Evolutionary conservation across 2,888 invertebrate species (phyloP).

Genomic region (Octonoba sinensis): DNA sequence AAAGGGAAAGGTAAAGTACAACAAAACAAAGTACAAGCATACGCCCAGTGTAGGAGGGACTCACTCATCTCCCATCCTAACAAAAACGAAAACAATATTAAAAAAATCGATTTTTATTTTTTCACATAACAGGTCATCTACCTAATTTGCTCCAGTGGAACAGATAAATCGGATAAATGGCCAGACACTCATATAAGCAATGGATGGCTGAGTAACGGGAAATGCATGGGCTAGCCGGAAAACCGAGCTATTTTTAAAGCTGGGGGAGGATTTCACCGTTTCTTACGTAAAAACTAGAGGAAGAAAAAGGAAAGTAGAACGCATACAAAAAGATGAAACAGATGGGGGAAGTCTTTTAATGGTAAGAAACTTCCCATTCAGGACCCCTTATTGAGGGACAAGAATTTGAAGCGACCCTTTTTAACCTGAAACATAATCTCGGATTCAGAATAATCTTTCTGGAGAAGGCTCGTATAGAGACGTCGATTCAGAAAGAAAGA

Average conservation of each 20-base stretch:
- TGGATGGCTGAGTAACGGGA: constrained; percentile 15
- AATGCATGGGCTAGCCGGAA: constrained; percentile 25
- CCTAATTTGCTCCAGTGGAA: constrained; percentile 42
- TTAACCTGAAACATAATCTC: too few species aligned
- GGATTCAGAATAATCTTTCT: too few species aligned
- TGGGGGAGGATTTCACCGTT: constrained; percentile 38
- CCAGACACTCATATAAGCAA: constrained; percentile 12
- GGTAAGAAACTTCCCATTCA: too few species aligned
- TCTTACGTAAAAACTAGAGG: constrained; percentile 14
- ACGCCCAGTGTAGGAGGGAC: too few species aligned
- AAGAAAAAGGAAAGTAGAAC: constrained; percentile 4
- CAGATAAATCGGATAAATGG: constrained; percentile 17
- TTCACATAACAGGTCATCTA: constrained; percentile 40
- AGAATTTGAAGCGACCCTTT: too few species aligned
- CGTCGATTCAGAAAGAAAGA: too few species aligned
- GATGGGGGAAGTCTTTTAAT: too few species aligned
- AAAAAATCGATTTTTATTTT: background rate
- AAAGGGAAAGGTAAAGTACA: background rate
- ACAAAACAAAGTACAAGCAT: too few species aligned
- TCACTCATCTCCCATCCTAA: background rate
- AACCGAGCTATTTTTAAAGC: constrained; percentile 47
- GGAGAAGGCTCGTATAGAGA: too few species aligned
- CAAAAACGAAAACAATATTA: background rate
- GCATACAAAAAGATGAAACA: too few species aligned
- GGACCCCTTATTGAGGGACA: too few species aligned